Percentiles rank a stretch among this genome's conserved stretches.
phyloP scores from a whole-genome alignment of 2,888 invertebrate genomes.

The Zonitis immaculata region DNA sequence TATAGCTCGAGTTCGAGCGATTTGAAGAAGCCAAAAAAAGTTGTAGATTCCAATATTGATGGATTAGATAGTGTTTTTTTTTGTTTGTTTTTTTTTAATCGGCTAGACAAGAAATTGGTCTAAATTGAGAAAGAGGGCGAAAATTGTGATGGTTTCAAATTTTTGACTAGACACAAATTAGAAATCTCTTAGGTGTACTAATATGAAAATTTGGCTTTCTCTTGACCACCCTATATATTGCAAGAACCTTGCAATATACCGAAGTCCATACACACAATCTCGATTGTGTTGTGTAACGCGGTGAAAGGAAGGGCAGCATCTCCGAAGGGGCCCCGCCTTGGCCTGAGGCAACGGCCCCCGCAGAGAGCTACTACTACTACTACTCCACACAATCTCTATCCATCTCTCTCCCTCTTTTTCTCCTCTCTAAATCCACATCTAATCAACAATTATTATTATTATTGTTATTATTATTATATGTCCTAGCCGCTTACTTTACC shows the following conservation, averaged over 20 bases:
- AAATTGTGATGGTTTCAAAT: too few relatives aligned
- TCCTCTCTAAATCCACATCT: constrained; percentile 19
- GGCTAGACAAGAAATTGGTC: too few relatives aligned
- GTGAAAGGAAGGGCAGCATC: constrained; percentile 51
- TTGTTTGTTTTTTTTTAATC: too few relatives aligned
- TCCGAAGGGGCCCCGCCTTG: constrained; percentile 47
- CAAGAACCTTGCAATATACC: constrained; percentile 27
- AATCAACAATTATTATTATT: too few relatives aligned
- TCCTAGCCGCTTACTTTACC: constrained; percentile 17
- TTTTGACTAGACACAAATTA: too few relatives aligned
- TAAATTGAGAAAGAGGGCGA: too few relatives aligned
- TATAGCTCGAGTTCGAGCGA: too few relatives aligned
- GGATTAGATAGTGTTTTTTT: too few relatives aligned
- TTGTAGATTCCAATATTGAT: too few relatives aligned
- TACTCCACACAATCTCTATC: constrained; percentile 5
- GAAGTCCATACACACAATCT: constrained; percentile 22
- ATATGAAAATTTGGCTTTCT: not conserved
- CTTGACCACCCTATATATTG: constrained; percentile 2
- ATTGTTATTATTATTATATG: too few relatives aligned
- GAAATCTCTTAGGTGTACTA: too few relatives aligned
- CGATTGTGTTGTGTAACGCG: constrained; percentile 45
- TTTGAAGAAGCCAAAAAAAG: too few relatives aligned
- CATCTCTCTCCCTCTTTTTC: constrained; percentile 27
- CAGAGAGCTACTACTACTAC: constrained; percentile 39
- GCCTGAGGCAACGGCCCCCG: constrained; percentile 46